Conservation (phyloP, 2,797 vertebrate genomes). For the Aeoliscus strigatus region DNA sequence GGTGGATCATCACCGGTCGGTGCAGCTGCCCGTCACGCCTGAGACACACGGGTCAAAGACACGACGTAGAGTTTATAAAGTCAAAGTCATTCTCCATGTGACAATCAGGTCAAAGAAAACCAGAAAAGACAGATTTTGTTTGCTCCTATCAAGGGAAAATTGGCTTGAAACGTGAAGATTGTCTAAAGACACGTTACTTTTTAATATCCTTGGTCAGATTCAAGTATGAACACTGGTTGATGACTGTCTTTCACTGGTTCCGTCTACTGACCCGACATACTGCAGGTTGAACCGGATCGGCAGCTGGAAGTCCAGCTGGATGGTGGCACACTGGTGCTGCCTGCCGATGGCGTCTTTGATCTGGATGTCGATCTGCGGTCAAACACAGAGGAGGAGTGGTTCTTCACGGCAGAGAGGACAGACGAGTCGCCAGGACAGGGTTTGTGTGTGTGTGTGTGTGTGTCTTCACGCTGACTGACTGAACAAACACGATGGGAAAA, state of each 20-base stretch:
- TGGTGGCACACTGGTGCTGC: constrained; percentile 88
- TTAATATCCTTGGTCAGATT: too few species aligned
- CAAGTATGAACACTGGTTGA: too few species aligned
- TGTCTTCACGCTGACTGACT: too few species aligned
- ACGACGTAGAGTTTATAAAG: neutral
- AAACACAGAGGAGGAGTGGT: constrained; percentile 4
- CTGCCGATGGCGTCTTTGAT: constrained; percentile 85
- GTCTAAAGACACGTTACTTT: too few species aligned
- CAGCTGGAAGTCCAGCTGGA: constrained; percentile 93
- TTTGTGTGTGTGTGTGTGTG: too few species aligned
- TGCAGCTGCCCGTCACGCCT: constrained; percentile 66
- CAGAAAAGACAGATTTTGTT: too few species aligned
- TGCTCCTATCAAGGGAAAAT: too few species aligned
- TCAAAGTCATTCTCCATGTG: neutral
- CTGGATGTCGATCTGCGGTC: constrained; percentile 82
- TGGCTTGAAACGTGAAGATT: too few species aligned
- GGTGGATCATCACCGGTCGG: constrained; percentile 87
- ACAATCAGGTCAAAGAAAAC: too few species aligned
- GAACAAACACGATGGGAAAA: too few species aligned
- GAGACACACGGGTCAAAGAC: constrained; percentile 12
- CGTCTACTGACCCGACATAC: constrained; percentile 77
- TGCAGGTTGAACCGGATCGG: constrained; percentile 85
- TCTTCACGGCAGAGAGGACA: too few species aligned
- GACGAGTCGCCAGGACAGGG: neutral
- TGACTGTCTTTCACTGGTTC: too few species aligned